Conservation (phyloP, 1,140 invertebrate genomes). For the Drosophila kanapiae region DNA sequence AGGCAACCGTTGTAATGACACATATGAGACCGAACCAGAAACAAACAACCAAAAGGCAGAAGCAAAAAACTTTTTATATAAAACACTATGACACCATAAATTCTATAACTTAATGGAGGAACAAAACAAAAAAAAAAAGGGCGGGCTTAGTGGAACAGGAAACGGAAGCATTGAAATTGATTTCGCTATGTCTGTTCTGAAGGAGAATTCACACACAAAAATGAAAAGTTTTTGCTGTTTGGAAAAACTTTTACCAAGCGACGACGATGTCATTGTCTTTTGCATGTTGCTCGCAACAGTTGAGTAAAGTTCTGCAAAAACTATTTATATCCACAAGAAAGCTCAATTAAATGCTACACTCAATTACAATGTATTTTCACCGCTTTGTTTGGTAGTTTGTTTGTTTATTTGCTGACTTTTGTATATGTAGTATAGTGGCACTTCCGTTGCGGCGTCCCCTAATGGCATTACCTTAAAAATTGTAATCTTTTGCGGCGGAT, state of each 20-base stretch:
- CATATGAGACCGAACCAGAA: constrained; percentile 18
- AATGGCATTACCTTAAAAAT: constrained; percentile 69
- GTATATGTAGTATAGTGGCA: constrained; percentile 42
- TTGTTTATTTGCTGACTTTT: constrained; percentile 20
- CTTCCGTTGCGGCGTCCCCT: constrained; percentile 51
- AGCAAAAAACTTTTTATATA: constrained; percentile 29
- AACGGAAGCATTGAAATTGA: constrained; percentile 76
- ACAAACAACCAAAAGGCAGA: constrained; percentile 36
- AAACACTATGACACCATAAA: constrained; percentile 66
- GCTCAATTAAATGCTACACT: constrained; percentile 76
- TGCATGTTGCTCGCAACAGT: constrained; percentile 73
- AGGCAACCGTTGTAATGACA: constrained; percentile 35
- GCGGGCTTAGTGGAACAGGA: constrained; percentile 27
- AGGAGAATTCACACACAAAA: constrained; percentile 67
- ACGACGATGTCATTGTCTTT: constrained; percentile 53
- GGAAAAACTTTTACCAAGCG: constrained; percentile 49
- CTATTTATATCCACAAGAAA: constrained; percentile 52
- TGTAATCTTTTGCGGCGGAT: constrained; percentile 66
- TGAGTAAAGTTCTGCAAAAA: constrained; percentile 63
- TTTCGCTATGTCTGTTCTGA: constrained; percentile 73
- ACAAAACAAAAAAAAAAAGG: constrained; percentile 22
- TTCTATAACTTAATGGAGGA: constrained; percentile 27
- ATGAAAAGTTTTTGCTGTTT: constrained; percentile 54
- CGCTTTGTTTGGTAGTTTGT: constrained; percentile 9
- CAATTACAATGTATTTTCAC: constrained; percentile 58